Base-by-base conservation (phyloP, 2,113 vertebrate species). In the Myocastor coypus region DNA sequence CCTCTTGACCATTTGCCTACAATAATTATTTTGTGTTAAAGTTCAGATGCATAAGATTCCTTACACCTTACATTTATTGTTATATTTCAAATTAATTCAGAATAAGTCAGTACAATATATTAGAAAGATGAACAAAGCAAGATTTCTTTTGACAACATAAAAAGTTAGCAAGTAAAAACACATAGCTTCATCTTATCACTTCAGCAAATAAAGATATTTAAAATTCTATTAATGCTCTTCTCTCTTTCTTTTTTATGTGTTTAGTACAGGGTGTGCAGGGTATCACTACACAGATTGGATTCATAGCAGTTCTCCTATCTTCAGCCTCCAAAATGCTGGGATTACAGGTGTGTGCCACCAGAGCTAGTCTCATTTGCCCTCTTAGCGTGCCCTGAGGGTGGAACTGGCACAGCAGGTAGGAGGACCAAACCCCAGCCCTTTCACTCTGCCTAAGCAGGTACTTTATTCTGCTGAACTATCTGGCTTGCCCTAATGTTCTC, bases 1-100 rank as follows among this genome's bases (percentile, higher is more conserved):
- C 83, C 77, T 94, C 71, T 93, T 97, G 92, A 96, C 94, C 95
- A 91, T 91, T 96, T 97, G 71, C 89, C 69, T 92, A 92, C 3
- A 94, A 63, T 37, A 97, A 97, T 94, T 96, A 94, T 69, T 96
- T 97, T 95, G 83, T 96, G 78, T 92, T 85, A 89, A 91, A 89
- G 55, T 30, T 77, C 91, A 96, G 69, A 86, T 91, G 73, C 3
- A 77, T 61, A 82, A 81, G 50, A 40, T 4, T 90, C n/a, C 2
- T 12, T 59, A 80, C 1, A 88, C 26, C 37, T 82, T 91, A 69
- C 22, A 19, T 81, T 80, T 86, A 52, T 22, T 81, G 9, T 69
- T 89, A 30, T 24, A 71, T 84, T 94, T 42, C 24, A 92, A 83
- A 94, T 85, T 34, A 89, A 92, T 42, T 91, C 30, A 80, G 89